phyloP scores from a whole-genome alignment of 1,140 invertebrate species.

The Gonioctena quinquepunctata region DNA sequence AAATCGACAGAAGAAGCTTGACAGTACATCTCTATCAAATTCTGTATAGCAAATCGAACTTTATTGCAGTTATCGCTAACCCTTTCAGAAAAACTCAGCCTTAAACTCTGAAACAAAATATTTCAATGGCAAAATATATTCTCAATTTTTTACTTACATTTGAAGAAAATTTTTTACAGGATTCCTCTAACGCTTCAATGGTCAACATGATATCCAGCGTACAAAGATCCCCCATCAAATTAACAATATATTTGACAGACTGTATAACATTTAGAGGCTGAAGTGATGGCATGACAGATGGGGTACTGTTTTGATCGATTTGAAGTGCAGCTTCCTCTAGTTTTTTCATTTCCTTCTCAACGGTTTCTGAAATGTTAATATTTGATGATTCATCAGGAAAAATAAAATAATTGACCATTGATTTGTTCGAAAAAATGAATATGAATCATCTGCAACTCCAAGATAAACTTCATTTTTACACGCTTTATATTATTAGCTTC shows the following conservation, averaged over 20 bases:
- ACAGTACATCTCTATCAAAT: constrained; percentile 79
- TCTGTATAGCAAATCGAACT: constrained; percentile 72
- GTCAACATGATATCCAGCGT: constrained; percentile 81
- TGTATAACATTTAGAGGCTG: constrained; percentile 74
- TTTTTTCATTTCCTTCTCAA: constrained; percentile 80
- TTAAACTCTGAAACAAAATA: constrained; percentile 26
- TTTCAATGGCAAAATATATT: not conserved
- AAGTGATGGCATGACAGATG: constrained; percentile 55
- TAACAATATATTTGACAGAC: constrained; percentile 89
- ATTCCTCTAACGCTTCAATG: constrained; percentile 70
- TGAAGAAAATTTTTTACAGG: constrained; percentile 57
- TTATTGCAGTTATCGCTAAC: constrained; percentile 67
- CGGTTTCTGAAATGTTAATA: constrained; percentile 68
- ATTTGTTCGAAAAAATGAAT: no score
- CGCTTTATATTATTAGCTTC: no score
- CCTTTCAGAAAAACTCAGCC: constrained; percentile 59
- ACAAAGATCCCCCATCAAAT: constrained; percentile 84
- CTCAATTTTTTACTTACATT: not conserved
- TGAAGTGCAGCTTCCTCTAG: constrained; percentile 68
- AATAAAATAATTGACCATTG: no score
- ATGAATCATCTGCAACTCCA: no score
- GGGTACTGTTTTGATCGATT: constrained; percentile 58
- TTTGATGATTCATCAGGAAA: no score
- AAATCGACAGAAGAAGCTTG: constrained; percentile 85
- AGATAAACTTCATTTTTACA: no score